A percentile compares a stretch with the other conserved stretches of the same genome.
phyloP scores from a whole-genome alignment of 2,888 invertebrate genomes.

The Microchrysa polita region DNA sequence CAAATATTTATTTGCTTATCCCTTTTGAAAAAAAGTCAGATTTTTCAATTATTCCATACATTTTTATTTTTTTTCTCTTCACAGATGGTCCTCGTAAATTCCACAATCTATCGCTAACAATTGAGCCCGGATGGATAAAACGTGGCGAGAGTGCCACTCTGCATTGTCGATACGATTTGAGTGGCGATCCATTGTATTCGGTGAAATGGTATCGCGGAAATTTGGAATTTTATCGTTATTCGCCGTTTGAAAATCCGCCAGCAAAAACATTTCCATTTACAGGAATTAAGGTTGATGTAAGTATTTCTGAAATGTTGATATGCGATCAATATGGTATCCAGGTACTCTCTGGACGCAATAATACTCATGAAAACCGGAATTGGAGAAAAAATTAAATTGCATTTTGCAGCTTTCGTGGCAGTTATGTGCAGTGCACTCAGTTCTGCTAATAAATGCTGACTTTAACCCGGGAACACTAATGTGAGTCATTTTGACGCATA shows the following conservation, averaged over 20 bases:
- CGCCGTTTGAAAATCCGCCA: conserved; percentile 72
- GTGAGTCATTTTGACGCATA: too few species aligned
- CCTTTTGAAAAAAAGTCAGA: too few species aligned
- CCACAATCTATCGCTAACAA: conserved; percentile 66
- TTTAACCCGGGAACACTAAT: too few species aligned
- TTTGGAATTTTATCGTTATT: conserved; percentile 75
- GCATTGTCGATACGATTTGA: conserved; percentile 72
- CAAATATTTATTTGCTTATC: too few species aligned
- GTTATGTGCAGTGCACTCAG: neutral
- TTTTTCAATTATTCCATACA: too few species aligned
- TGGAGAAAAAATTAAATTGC: too few species aligned
- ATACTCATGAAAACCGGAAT: neutral
- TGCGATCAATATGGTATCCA: neutral
- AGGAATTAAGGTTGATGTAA: conserved; percentile 74
- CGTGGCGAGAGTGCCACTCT: conserved; percentile 70
- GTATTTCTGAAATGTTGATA: conserved; percentile 56
- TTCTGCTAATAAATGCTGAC: neutral
- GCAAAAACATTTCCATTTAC: conserved; percentile 74
- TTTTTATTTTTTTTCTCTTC: conserved; percentile 52
- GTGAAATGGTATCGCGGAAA: conserved; percentile 77
- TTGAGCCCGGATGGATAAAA: conserved; percentile 71
- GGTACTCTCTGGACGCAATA: neutral
- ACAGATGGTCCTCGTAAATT: conserved; percentile 66
- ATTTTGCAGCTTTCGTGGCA: too few species aligned
- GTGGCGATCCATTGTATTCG: conserved; percentile 74